These are phyloP conservation scores for Drosophila lini DNA, from an alignment of 1,140 invertebrate species.

Conservation along the genomic window DNA sequence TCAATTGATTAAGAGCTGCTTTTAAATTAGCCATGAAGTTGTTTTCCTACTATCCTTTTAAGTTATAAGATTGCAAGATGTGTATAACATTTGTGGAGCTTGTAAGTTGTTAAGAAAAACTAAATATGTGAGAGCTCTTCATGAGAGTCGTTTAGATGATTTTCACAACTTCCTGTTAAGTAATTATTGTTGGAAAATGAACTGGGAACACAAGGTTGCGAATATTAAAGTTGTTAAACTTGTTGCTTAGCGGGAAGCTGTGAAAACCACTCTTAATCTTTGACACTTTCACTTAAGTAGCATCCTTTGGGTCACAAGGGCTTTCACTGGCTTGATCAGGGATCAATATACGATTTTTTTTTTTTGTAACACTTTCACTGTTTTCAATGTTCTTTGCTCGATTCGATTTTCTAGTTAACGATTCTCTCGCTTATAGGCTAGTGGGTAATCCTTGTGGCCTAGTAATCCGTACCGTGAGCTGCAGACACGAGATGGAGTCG, in stretches of 20 bases:
- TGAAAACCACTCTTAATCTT: conserved; percentile 19
- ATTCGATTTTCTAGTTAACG: conserved; percentile 7
- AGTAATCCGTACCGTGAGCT: conserved; percentile 85
- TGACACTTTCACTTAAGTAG: conserved; percentile 53
- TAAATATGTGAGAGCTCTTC: background rate
- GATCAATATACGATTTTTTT: conserved; percentile 14
- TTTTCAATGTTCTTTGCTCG: conserved; percentile 33
- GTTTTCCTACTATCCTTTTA: background rate
- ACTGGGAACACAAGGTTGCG: no score
- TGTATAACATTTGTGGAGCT: background rate
- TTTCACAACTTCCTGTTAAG: conserved; percentile 26
- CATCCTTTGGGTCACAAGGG: conserved; percentile 27
- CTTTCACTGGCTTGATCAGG: conserved; percentile 29
- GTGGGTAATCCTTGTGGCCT: conserved; percentile 64
- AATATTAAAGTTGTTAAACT: background rate
- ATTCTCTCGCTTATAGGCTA: conserved; percentile 21
- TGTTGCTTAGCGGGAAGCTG: conserved; percentile 17
- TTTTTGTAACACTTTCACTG: conserved; percentile 68
- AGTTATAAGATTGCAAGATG: background rate
- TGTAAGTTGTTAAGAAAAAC: no score
- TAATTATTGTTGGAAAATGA: background rate
- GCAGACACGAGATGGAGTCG: conserved; percentile 89
- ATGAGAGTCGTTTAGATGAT: background rate
- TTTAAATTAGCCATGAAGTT: background rate
- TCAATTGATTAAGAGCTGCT: background rate